These are phyloP conservation scores for Hedychridium roseum DNA, from an alignment of 2,888 invertebrate species.

Conservation along the genomic window DNA sequence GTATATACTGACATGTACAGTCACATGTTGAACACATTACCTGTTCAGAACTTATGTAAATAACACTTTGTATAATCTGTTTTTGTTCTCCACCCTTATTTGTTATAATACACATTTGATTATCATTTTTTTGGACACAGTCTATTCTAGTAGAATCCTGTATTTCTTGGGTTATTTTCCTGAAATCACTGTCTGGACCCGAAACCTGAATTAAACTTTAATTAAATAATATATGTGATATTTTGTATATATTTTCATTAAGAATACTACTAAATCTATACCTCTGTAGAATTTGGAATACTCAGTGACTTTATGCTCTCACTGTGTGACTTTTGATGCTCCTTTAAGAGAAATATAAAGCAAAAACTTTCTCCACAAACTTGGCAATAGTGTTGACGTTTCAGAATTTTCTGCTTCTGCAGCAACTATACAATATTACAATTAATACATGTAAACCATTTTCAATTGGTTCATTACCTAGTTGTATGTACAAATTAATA, in stretches of 20 bases:
- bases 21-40: conserved; percentile 24
- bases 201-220: too few relatives aligned
- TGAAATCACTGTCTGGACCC: too few relatives aligned
- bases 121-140: conserved; percentile 32
- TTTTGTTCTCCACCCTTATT: conserved; percentile 5
- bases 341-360: conserved; percentile 49
- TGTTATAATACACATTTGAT: conserved; percentile 24
- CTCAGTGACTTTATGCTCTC: conserved; percentile 27
- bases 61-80: conserved; percentile 36
- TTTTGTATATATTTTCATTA: conserved; percentile 1
- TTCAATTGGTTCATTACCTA: neutral
- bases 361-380: conserved; percentile 57
- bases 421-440: conserved; percentile 18
- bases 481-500: conserved; percentile 6
- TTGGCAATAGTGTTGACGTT: conserved; percentile 53
- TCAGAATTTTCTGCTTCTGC: conserved; percentile 36
- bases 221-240: too few relatives aligned
- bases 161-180: neutral
- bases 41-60: conserved; percentile 45
- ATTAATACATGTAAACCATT: neutral
- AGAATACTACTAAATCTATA: conserved; percentile 19
- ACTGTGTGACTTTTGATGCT: conserved; percentile 50
- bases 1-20: conserved; percentile 1
- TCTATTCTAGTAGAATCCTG: conserved; percentile 16
- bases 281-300: conserved; percentile 40